phyloP scores from a whole-genome alignment of 1,140 invertebrate species.

The Pogonomyrmex barbatus region DNA sequence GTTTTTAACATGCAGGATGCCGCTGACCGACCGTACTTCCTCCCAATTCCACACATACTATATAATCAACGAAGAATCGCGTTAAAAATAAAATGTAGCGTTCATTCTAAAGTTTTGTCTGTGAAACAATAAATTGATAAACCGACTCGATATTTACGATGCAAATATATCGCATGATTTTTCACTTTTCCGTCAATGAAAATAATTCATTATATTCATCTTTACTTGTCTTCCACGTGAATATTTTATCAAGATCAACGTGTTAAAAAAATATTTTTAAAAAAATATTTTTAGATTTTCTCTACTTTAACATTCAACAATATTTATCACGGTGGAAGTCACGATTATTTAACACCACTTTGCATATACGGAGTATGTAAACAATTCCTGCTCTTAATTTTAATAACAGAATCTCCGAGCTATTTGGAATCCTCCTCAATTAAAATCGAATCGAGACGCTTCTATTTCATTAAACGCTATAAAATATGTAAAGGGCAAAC shows the following conservation, averaged over 20 bases:
- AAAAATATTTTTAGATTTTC: neutral
- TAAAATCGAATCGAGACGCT: neutral
- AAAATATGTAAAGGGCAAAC: neutral
- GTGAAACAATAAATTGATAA: neutral
- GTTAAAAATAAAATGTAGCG: neutral
- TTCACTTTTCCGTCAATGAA: neutral
- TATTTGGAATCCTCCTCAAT: neutral
- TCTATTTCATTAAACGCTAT: neutral
- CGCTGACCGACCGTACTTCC: neutral
- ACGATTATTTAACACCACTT: neutral
- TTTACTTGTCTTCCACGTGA: neutral
- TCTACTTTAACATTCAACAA: neutral
- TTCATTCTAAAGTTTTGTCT: neutral
- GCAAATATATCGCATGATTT: neutral
- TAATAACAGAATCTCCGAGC: neutral
- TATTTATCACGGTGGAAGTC: neutral
- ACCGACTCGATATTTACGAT: neutral
- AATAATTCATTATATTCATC: neutral
- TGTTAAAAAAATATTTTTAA: neutral
- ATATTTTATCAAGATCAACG: neutral
- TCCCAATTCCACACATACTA: neutral
- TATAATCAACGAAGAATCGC: neutral
- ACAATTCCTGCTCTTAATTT: neutral
- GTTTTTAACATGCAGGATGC: slow-evolving; percentile 5
- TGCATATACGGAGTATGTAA: neutral